Evolutionary conservation across 2,888 invertebrate species (phyloP).

Genomic region (Iphiclides podalirius): DNA sequence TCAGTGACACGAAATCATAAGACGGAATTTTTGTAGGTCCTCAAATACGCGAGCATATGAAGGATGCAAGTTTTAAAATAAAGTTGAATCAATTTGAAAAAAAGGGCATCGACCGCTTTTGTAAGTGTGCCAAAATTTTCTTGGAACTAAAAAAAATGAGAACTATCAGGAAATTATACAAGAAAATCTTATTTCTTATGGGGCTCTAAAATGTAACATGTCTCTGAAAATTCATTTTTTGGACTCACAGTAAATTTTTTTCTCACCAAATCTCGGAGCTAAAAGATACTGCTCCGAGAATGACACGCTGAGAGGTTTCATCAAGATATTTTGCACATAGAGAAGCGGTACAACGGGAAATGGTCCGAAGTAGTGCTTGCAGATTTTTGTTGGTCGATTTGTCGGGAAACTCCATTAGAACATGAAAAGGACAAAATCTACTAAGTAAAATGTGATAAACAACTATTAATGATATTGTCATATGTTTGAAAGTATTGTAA

Average conservation of each 20-base stretch:
- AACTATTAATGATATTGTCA: no score
- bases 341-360: constrained; percentile 23
- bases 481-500: no score
- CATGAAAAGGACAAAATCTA: constrained; percentile 14
- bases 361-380: constrained; percentile 24
- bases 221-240: constrained; percentile 35
- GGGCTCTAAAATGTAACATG: constrained; percentile 17
- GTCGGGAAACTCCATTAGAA: constrained; percentile 23
- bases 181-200: constrained; percentile 17
- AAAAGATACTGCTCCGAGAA: constrained; percentile 45
- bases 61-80: no score
- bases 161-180: constrained; percentile 14
- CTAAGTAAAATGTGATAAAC: no score
- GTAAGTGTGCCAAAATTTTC: no score
- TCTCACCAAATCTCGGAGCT: constrained; percentile 45
- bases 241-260: constrained; percentile 42
- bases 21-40: no score
- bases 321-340: constrained; percentile 37
- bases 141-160: constrained; percentile 4
- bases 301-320: constrained; percentile 49
- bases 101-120: no score
- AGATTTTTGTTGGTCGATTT: constrained; percentile 24
- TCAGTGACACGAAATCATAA: no score
- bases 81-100: no score
- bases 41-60: no score